Percentiles rank a stretch among this genome's conserved stretches.
These are phyloP conservation scores for Gambusia holbrooki DNA, from an alignment of 2,113 vertebrate genomes.

Conservation along the genomic window DNA sequence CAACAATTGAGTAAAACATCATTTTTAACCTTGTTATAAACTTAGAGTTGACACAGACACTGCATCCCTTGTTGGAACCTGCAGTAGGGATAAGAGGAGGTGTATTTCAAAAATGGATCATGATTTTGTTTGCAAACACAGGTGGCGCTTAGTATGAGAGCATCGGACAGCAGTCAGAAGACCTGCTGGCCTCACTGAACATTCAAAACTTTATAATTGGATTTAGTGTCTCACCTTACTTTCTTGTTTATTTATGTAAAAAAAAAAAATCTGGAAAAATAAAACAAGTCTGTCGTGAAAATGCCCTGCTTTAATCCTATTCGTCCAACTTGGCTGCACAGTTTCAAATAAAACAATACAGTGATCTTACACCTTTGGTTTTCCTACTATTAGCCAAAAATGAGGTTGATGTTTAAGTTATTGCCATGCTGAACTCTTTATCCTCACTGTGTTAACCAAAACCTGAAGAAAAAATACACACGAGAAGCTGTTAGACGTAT, in stretches of 20 bases:
- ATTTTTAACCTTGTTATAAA: neutral
- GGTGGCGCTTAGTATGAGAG: constrained; percentile 18
- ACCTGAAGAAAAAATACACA: constrained; percentile 5
- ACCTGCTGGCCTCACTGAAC: constrained; percentile 11
- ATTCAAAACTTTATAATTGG: constrained; percentile 17
- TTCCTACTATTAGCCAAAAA: neutral
- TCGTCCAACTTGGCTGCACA: neutral
- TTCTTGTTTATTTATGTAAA: too few species aligned
- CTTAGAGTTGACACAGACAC: neutral
- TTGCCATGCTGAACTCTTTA: neutral
- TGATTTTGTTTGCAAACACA: constrained; percentile 50
- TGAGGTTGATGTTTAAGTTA: neutral
- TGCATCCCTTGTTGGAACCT: neutral
- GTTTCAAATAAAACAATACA: neutral
- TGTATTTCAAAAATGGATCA: constrained; percentile 4
- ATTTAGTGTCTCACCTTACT: constrained; percentile 11
- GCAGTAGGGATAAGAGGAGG: neutral
- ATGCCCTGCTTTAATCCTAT: neutral
- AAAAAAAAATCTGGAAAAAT: too few species aligned
- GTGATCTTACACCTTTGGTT: neutral
- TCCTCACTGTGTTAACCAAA: neutral
- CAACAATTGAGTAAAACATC: neutral
- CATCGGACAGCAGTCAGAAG: constrained; percentile 35
- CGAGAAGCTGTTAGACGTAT: neutral
- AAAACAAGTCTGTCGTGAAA: neutral